Conservation (phyloP, 2,113 vertebrate species). For the Hypocryptadius cinnamomeus region DNA sequence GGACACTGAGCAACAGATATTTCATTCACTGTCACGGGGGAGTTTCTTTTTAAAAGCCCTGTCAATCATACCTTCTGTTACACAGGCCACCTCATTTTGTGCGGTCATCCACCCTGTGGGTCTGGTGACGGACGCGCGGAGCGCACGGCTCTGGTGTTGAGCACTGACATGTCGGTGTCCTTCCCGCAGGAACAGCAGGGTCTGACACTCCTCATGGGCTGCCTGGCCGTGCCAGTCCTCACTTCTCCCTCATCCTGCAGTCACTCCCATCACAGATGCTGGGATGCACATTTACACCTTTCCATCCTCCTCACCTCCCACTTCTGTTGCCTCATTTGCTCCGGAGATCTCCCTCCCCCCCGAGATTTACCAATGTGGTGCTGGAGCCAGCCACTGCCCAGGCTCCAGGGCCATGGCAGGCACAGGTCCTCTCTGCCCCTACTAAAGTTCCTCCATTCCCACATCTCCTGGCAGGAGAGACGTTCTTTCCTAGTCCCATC, state of each 20-base stretch:
- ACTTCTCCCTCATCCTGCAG: not conserved
- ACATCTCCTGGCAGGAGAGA: not conserved
- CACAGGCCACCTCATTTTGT: accelerated
- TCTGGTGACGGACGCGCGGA: accelerated
- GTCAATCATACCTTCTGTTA: not conserved
- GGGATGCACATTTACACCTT: not conserved
- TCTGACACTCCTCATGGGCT: not conserved
- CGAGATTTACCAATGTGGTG: not conserved
- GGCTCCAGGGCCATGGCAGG: not conserved
- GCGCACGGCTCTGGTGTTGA: accelerated
- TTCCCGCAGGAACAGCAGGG: not conserved
- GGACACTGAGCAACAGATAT: too few relatives aligned
- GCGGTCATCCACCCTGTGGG: accelerated
- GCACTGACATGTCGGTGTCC: accelerated
- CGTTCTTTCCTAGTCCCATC: not conserved
- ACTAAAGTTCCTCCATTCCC: accelerated
- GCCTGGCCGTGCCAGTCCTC: accelerated
- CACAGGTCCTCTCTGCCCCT: not conserved
- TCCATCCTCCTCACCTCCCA: not conserved
- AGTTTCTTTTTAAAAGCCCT: not conserved
- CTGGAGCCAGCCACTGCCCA: not conserved
- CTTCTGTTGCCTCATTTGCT: not conserved
- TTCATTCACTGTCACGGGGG: not conserved
- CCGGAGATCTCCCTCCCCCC: not conserved
- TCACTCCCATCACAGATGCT: not conserved